Conservation (phyloP, 2,797 vertebrate species). For the Acanthurus lineatus region DNA sequence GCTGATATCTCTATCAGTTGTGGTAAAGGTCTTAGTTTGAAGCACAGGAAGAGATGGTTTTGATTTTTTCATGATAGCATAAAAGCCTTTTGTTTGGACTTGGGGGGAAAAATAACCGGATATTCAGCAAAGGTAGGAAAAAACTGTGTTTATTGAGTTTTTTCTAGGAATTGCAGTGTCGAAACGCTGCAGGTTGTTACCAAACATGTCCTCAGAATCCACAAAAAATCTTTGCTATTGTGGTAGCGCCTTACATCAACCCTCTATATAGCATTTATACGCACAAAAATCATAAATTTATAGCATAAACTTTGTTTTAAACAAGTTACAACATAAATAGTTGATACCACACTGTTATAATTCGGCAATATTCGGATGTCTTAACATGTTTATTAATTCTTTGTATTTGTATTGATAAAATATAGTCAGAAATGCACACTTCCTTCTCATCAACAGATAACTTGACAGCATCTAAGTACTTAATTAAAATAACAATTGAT, state of each 20-base stretch:
- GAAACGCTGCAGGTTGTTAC: neutral
- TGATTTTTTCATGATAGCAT: neutral
- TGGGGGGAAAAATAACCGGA: neutral
- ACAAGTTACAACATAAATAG: too few relatives aligned
- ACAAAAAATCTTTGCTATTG: neutral
- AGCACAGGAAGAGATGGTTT: neutral
- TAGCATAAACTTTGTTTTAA: too few relatives aligned
- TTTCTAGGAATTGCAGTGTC: neutral
- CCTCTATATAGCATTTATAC: neutral
- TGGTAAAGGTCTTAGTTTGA: neutral
- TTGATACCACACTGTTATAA: neutral
- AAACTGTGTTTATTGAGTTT: neutral
- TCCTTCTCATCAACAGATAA: too few relatives aligned
- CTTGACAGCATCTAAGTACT: too few relatives aligned
- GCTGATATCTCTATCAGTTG: neutral
- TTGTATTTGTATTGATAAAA: too few relatives aligned
- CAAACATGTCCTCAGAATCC: neutral
- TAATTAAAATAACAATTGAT: too few relatives aligned
- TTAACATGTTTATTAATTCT: neutral
- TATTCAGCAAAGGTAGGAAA: neutral
- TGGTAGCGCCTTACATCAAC: neutral
- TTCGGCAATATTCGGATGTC: neutral
- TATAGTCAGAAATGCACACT: too few relatives aligned
- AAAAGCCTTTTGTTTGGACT: neutral
- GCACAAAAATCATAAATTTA: too few relatives aligned